Evolutionary conservation across 2,113 vertebrate genomes (phyloP), one percentile per base, ranked within the genome.

Genomic region (Austrofundulus limnaeus): DNA sequence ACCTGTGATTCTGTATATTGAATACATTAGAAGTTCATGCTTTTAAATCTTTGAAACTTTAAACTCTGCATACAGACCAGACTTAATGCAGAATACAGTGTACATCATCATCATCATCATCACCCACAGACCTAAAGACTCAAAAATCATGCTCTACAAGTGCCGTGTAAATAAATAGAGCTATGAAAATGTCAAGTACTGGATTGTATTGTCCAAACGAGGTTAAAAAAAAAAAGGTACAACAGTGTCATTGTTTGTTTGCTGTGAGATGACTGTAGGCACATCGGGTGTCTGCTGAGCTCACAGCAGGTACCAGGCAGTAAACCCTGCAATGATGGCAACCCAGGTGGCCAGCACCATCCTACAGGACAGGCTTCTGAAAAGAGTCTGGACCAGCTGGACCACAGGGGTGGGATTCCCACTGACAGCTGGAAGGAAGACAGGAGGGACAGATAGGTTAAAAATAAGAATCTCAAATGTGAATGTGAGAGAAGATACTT

Each of bases 231-330:
- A 8, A 10, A 34, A 34, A 10, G 4, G 5, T 10, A 10, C 10
- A 10, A 34, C 31, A 34, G 10, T 34, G 5, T 9, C 8, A 8
- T 10, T 10, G 5, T 34, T 34, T 34, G 31, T 34, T 34, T 34
- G 31, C 31, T 34, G 10, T 5, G 31, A 34, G 31, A 34, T 34
- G 31, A 34, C 5, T 34, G 31, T 9, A 34, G 59, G 25, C 48
- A 42, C 38, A 41, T 14, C 11, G 13, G 19, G 52, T 34, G 25
- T 0, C n/a, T 21, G 47, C 13, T 21, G 43, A 61, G 66, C 5
- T 96, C 92, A 97, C 88, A 96, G 85, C 43, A 94, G 24, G 82
- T 95, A 98, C 94, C 95, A 96, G 21, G 93, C 94, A 9, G 86
- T 78, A 42, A 93, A 78, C 55, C 93, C 93, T 0, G 93, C 94